Conservation (phyloP, 2,113 vertebrate species). For the Percopsis transmontana region DNA sequence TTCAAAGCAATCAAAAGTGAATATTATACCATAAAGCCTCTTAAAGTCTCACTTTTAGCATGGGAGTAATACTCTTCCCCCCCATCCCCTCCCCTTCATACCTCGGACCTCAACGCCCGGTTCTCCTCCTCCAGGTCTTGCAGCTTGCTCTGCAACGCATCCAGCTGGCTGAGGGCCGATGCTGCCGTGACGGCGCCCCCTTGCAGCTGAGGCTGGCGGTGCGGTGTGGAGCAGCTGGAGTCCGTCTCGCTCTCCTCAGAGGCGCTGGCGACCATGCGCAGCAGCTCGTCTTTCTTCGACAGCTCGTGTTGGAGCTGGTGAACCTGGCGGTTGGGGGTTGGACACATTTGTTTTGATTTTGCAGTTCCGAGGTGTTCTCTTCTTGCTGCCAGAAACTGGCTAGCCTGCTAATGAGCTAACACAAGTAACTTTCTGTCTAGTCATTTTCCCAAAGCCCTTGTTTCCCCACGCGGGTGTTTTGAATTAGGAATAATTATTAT, state of each 20-base stretch:
- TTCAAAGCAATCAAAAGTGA: no score
- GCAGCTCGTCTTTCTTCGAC: slow-evolving; percentile 92
- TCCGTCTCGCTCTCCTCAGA: slow-evolving; percentile 95
- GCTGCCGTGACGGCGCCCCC: slow-evolving; percentile 33
- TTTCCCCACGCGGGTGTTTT: no score
- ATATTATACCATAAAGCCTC: no score
- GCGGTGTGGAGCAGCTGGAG: slow-evolving; percentile 88
- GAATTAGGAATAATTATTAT: no score
- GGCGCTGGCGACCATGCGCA: slow-evolving; percentile 90
- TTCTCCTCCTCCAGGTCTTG: slow-evolving; percentile 96
- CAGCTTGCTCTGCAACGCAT: slow-evolving; percentile 89
- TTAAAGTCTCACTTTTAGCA: no score
- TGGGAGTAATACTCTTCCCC: no score
- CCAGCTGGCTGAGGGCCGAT: slow-evolving; percentile 85
- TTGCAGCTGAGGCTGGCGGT: slow-evolving; percentile 74
- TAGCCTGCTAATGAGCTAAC: no score
- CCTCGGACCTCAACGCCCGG: slow-evolving; percentile 87
- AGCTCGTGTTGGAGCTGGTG: slow-evolving; percentile 96
- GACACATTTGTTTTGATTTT: background rate
- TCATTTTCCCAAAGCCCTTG: no score
- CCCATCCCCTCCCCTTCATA: slow-evolving; percentile 36
- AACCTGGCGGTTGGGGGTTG: slow-evolving; percentile 74
- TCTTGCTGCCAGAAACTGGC: no score
- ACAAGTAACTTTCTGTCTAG: no score
- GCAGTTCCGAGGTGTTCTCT: background rate